These are phyloP conservation scores for Petrocephalus sullivani DNA, from an alignment of 2,797 vertebrate genomes.

Conservation along the genomic window DNA sequence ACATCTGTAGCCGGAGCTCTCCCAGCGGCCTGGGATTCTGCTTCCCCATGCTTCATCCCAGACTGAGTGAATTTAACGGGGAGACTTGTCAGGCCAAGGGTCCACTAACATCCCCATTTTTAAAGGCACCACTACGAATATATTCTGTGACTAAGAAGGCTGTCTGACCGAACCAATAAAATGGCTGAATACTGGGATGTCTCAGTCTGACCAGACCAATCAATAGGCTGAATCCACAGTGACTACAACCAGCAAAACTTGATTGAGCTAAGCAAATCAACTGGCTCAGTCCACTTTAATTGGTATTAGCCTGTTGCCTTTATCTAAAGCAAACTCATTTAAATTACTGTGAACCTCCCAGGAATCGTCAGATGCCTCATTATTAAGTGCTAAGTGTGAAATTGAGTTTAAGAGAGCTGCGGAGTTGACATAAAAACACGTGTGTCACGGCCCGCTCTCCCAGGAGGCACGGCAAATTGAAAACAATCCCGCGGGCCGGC, in stretches of 20 bases:
- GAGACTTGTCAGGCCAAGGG: background rate
- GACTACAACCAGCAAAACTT: background rate
- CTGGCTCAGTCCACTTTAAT: background rate
- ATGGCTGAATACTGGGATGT: background rate
- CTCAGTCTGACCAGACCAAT: background rate
- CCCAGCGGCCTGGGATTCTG: background rate
- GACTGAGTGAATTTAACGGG: background rate
- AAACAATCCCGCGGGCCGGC: background rate
- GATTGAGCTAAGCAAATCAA: background rate
- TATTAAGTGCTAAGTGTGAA: conserved; percentile 8
- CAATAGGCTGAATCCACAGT: background rate
- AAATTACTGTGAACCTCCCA: background rate
- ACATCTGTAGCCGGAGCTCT: background rate
- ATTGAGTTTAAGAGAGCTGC: background rate
- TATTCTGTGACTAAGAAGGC: background rate
- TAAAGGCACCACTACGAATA: background rate
- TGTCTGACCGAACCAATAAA: background rate
- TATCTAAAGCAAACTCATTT: background rate
- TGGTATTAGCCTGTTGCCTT: background rate
- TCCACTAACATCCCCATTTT: background rate
- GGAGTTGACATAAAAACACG: background rate
- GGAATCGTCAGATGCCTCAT: background rate
- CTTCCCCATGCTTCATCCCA: background rate
- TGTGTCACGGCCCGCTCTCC: background rate
- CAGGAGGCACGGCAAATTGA: background rate